phyloP scores from a whole-genome alignment of 2,797 vertebrate species.

The Melanotaenia maccullochi region DNA sequence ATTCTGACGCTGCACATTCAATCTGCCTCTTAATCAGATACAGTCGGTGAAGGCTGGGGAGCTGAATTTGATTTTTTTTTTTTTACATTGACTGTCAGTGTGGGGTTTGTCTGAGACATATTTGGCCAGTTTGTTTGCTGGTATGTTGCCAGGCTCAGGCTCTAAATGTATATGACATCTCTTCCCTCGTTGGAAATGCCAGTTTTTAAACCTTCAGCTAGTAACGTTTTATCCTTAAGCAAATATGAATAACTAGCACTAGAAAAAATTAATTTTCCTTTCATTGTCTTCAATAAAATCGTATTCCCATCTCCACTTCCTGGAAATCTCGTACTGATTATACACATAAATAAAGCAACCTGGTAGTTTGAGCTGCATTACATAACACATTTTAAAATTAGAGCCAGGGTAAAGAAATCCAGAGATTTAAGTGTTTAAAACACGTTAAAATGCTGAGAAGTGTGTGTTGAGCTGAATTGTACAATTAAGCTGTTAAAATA shows the following conservation, averaged over 20 bases:
- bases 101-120: slow-evolving; percentile 3
- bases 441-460: too few species aligned
- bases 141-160: slow-evolving; percentile 28
- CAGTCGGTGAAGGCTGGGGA: slow-evolving; percentile 35
- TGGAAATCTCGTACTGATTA: slow-evolving; percentile 35
- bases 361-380: slow-evolving; percentile 20
- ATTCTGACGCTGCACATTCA: slow-evolving; percentile 61
- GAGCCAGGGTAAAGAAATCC: slow-evolving; percentile 13
- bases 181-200: slow-evolving; percentile 25
- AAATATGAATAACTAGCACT: slow-evolving; percentile 16
- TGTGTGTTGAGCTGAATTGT: too few species aligned
- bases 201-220: slow-evolving; percentile 17
- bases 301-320: slow-evolving; percentile 11
- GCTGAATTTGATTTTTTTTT: slow-evolving; percentile 39
- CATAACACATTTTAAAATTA: slow-evolving; percentile 41
- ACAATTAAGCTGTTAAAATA: too few species aligned
- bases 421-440: too few species aligned
- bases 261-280: slow-evolving; percentile 17
- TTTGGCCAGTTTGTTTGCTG: slow-evolving; percentile 44
- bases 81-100: slow-evolving; percentile 35
- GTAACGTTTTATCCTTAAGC: slow-evolving; percentile 12
- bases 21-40: slow-evolving; percentile 62
- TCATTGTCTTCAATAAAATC: slow-evolving; percentile 14
- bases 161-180: slow-evolving; percentile 24
- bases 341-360: slow-evolving; percentile 23